Percentiles rank a stretch among this genome's conserved stretches.
Evolutionary conservation across 2,888 invertebrate species (phyloP).

Genomic region (Agrochola litura): DNA sequence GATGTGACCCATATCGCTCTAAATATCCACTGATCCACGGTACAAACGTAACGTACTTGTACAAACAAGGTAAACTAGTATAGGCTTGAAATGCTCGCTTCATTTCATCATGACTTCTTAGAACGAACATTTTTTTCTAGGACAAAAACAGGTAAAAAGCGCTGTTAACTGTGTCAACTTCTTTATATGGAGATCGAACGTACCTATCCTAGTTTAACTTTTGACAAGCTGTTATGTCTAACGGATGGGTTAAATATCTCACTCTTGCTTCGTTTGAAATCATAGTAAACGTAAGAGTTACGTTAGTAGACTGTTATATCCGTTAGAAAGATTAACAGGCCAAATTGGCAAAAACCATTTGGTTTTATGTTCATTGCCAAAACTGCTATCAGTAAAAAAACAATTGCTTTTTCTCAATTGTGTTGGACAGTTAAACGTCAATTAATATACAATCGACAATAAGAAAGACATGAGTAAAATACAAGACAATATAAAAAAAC

Average conservation of each 20-base stretch:
- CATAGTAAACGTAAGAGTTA: neutral
- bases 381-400: neutral
- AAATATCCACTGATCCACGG: constrained; percentile 69
- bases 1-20: constrained; percentile 71
- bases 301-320: neutral
- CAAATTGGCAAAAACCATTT: constrained; percentile 9
- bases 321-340: neutral
- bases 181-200: constrained; percentile 9
- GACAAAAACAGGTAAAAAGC: constrained; percentile 52
- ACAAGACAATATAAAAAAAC: neutral
- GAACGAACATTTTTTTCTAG: constrained; percentile 45
- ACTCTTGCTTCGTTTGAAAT: neutral
- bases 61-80: constrained; percentile 67
- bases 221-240: neutral
- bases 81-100: constrained; percentile 39
- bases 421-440: neutral
- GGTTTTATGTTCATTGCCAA: constrained; percentile 9
- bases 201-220: neutral
- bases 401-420: neutral
- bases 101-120: constrained; percentile 49
- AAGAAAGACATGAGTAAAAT: neutral
- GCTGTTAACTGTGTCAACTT: constrained; percentile 36
- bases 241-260: neutral
- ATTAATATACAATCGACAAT: neutral
- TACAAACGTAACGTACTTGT: constrained; percentile 62